Evolutionary conservation across 2,113 vertebrate species (phyloP).

Genomic region (Pygoscelis antarcticus): DNA sequence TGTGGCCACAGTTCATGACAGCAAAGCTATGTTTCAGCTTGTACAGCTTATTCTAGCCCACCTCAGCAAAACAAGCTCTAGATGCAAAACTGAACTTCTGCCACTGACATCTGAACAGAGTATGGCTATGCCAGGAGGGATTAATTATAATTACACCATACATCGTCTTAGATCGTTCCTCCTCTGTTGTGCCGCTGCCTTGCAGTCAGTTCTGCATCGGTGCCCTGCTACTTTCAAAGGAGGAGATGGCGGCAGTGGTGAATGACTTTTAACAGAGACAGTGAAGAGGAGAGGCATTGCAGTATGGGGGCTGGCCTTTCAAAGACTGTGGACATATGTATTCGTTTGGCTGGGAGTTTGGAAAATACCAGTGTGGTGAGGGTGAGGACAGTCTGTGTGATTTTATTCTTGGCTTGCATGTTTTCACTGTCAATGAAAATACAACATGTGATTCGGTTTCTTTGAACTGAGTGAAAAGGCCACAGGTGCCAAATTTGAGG

Average conservation of each 20-base stretch:
- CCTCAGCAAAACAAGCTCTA: not conserved
- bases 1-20: not conserved
- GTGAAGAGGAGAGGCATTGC: not conserved
- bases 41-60: not conserved
- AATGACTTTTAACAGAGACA: not conserved
- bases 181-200: not conserved
- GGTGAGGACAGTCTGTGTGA: not conserved
- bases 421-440: not conserved
- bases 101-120: not conserved
- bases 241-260: not conserved
- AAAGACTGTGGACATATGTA: not conserved
- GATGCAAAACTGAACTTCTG: not conserved
- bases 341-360: not conserved
- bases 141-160: not conserved
- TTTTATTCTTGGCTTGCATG: constrained; percentile 2
- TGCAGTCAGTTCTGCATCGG: not conserved
- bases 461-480: not conserved
- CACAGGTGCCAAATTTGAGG: not conserved
- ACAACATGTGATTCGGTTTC: not conserved
- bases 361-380: constrained; percentile 18
- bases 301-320: not conserved
- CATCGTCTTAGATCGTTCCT: accelerated
- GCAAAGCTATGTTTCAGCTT: not conserved
- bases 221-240: not conserved
- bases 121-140: not conserved